Evolutionary conservation across 1,140 invertebrate genomes (phyloP), one percentile per base, ranked within the genome.

Genomic region (Eupeodes corollae): DNA sequence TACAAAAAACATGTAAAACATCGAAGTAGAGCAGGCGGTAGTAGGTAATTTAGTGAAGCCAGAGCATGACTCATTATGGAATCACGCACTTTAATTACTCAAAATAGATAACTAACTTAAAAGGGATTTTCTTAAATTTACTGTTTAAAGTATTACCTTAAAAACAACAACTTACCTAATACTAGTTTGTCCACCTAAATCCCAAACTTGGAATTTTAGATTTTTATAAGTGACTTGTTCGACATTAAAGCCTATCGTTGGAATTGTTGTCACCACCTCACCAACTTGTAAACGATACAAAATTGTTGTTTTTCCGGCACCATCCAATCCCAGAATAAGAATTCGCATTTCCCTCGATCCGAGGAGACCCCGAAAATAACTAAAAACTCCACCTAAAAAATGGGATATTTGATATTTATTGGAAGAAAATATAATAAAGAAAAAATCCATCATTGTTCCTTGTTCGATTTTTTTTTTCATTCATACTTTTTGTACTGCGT

Each of bases 271-370:
- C 2, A 99, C 95, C 41, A 99, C 94, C 78, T 99, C 95, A 16
- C 96, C 96, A 50, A 98, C 96, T 80, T 99, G 94, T 58, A 98
- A 75, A 73, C 89, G 86, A 73, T 99, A 99, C 37, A 99, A 74
- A 73, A 99, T 99, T 44, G 96, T 99, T 9, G 96, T 99, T 79
- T 99, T 99, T 52, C 93, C 92, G 66, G 91, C 91, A 46, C 95
- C 95, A 72, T 99, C 96, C 47, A 99, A 75, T 11, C 96, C 96
- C 33, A 99, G 76, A 63, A 99, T 99, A 50, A 99, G 73, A 68
- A 99, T 99, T 61, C 96, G 77, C 84, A 98, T 93, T 78, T 99
- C 95, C 56, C 91, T 80, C 50, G 86, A 88, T 19, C 93, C 93
- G 59, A 98, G 75, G 52, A 97, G 75, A 60, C 84, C 87, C 62